Evolutionary conservation across 2,113 vertebrate species (phyloP), one percentile per base, ranked within the genome.

Genomic region (Pelecanoides urinatrix): DNA sequence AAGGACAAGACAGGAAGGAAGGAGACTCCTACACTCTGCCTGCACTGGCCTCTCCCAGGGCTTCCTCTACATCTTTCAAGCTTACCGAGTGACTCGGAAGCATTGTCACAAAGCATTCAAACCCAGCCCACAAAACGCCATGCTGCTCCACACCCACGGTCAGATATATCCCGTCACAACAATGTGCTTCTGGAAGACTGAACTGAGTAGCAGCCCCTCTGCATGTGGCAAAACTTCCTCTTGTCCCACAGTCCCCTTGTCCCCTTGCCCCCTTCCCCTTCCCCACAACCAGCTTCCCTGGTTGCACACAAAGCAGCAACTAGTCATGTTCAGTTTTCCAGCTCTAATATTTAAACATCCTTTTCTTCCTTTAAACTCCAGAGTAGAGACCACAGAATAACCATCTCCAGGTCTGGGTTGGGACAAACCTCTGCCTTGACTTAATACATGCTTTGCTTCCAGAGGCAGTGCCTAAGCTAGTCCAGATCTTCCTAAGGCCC

Each of bases 1-100:
- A 50, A 55, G 62, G 52, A 76, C 58, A 52, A 75, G 87, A 65
- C 3, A 16, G 91, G 94, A 94, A 95, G 66, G 84, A 89, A 93
- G 74, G 49, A 85, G 94, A 82, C 81, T 94, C 88, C 92, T 76
- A 72, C 62, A 61, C 7, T n/a, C 38, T 59, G 70, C 30, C 90
- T 71, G 66, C n/a, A 25, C n/a, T 1, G 25, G 87, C 84, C 55
- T 75, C 87, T 89, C 76, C 56, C 2, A 8, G 55, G 45, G 85
- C 77, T 94, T 68, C 74, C 49, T 82, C 44, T 61, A 26, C 71
- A 68, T 45, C 81, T 90, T 73, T 75, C 7, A 11, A 68, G 58
- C 84, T 91, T 47, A 22, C 56, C 7, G 77, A 49, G 26, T 40
- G 78, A 34, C 66, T 83, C 0, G 2, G 42, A 65, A 80, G 58